Conservation (phyloP, 2,797 vertebrate species). For the Lutjanus campechanus region DNA sequence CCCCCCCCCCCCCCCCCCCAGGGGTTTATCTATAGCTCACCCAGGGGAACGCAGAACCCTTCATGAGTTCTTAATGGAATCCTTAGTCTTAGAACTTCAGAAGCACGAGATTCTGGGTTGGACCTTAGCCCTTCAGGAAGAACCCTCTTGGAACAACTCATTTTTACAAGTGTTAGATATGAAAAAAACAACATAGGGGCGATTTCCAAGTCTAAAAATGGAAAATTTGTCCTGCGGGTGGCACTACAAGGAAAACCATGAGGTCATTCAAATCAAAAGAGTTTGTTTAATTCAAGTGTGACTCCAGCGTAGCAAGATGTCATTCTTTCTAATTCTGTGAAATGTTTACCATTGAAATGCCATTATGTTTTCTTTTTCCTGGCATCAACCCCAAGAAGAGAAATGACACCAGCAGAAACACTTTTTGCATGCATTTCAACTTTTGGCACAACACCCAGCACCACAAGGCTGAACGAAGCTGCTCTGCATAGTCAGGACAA, state of each 20-base stretch:
- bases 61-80: too few relatives aligned
- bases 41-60: too few relatives aligned
- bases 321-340: not conserved
- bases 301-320: not conserved
- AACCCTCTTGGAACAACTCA: too few relatives aligned
- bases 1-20: too few relatives aligned
- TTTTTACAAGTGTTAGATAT: not conserved
- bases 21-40: too few relatives aligned
- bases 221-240: not conserved
- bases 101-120: too few relatives aligned
- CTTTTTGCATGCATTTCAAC: not conserved
- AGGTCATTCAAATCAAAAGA: not conserved
- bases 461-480: not conserved
- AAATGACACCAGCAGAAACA: not conserved
- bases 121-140: too few relatives aligned
- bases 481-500: not conserved
- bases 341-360: constrained; percentile 7
- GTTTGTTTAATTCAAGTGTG: not conserved
- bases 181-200: not conserved
- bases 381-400: not conserved
- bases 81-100: too few relatives aligned
- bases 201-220: not conserved
- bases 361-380: not conserved
- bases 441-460: constrained; percentile 4
- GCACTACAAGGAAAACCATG: not conserved